Conservation (phyloP, 2,888 invertebrate species). For the Smittia aterrima region DNA sequence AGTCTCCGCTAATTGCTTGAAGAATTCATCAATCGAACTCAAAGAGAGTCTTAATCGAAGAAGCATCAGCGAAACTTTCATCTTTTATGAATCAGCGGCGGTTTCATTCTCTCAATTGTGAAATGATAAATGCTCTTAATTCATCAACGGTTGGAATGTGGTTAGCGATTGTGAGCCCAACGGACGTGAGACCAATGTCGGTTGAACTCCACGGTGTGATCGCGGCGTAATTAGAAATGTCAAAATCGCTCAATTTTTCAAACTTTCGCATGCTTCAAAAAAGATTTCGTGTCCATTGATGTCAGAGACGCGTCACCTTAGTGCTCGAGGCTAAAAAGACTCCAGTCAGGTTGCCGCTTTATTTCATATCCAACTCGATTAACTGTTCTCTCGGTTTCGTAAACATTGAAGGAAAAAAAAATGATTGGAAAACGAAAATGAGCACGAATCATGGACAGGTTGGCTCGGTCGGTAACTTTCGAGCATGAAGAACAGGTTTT, state of each 20-base stretch:
- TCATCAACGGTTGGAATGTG: no score
- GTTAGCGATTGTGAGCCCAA: no score
- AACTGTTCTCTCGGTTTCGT: background rate
- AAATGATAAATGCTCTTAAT: no score
- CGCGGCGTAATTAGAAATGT: no score
- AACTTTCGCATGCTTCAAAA: background rate
- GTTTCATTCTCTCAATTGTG: no score
- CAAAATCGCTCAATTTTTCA: no score
- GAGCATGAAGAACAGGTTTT: slow-evolving; percentile 3
- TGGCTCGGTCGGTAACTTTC: background rate
- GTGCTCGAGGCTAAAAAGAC: background rate
- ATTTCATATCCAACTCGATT: background rate
- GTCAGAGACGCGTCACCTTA: background rate
- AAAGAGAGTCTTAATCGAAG: no score
- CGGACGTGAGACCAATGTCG: no score
- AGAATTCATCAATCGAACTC: background rate
- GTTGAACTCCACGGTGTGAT: no score
- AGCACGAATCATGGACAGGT: slow-evolving; percentile 8
- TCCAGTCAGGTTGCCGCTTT: background rate
- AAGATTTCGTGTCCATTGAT: background rate
- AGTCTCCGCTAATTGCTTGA: background rate
- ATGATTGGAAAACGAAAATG: slow-evolving; percentile 11
- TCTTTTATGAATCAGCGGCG: no score
- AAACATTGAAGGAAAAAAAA: background rate
- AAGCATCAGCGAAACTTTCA: no score